Conservation (phyloP, 1,140 invertebrate species). For the Neoseiulus cucumeris region DNA sequence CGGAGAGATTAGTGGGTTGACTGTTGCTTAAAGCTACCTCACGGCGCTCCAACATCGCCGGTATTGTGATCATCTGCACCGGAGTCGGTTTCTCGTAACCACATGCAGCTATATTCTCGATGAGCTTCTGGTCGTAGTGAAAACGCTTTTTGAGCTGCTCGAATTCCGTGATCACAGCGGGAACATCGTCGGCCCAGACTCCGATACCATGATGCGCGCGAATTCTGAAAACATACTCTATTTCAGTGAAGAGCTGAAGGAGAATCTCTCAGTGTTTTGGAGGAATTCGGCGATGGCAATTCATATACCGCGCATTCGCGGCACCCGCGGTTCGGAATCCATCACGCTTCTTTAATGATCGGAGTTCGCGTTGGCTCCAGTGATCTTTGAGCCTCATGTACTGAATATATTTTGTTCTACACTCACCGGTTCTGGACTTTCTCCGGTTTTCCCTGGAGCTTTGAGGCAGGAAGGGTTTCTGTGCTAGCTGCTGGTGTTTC, state of each 20-base stretch:
- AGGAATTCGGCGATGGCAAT: not conserved
- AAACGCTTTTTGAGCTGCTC: slow-evolving; percentile 34
- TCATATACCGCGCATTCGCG: not conserved
- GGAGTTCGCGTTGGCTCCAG: not conserved
- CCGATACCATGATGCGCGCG: slow-evolving; percentile 34
- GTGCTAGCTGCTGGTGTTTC: not conserved
- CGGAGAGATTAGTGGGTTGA: not conserved
- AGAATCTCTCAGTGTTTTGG: not conserved
- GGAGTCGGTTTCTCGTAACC: slow-evolving; percentile 64
- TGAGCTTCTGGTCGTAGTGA: slow-evolving; percentile 37
- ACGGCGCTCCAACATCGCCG: slow-evolving; percentile 46
- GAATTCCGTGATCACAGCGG: slow-evolving; percentile 51
- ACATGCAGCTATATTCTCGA: slow-evolving; percentile 47
- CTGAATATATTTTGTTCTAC: not conserved
- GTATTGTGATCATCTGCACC: slow-evolving; percentile 83
- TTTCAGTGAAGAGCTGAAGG: not conserved
- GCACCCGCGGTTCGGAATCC: not conserved
- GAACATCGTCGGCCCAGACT: slow-evolving; percentile 49
- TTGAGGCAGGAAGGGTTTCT: not conserved
- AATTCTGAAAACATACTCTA: not conserved
- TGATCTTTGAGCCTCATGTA: not conserved
- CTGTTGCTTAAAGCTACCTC: slow-evolving; percentile 10
- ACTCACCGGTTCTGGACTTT: slow-evolving; percentile 1
- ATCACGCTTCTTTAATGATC: not conserved
- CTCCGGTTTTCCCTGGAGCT: not conserved